Evolutionary conservation across 2,113 vertebrate species (phyloP), one percentile per base, ranked within the genome.

Genomic region (Sander vitreus): DNA sequence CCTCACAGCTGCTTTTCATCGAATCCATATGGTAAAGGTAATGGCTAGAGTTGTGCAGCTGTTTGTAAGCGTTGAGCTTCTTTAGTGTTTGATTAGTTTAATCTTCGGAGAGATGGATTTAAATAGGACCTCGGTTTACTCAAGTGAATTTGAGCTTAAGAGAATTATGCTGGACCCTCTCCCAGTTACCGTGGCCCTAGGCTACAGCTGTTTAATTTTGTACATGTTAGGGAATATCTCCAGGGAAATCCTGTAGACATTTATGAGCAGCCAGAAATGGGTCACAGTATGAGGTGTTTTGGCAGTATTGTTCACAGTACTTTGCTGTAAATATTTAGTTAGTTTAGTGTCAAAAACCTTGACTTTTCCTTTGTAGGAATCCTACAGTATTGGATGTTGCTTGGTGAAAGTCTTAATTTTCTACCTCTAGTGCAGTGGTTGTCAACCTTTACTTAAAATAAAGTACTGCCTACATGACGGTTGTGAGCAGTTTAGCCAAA

Each of bases 121-220:
- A 83, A 91, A 84, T 39, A 23, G 48, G 64, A 69, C 62, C 73
- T 66, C 0, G 3, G 62, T 82, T 88, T 55, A 78, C 50, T 75
- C 27, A 3, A 80, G 50, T 82, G 85, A 82, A 87, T 62, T 84
- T 58, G 67, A 85, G 82, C 51, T 86, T 79, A 72, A 76, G 63
- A 81, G 86, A 62, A 75, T 89, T 72, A 78, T 27, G 43, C 43
- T 79, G 81, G 79, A 78, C 43, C 43, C 21, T 80, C 53, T 80
- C 69, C 65, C 68, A 11, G 55, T 73, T 19, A 71, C 64, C 51
- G 27, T 62, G 70, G 60, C 76, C 66, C 67, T 30, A 30, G 57
- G 58, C 78, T 92, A 80, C 85, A 90, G 86, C 80, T 85, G 85
- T 90, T 92, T 88, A 67, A 92, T 89, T 93, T 87, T 78, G 76